Evolutionary conservation across 30 jellyfish, hydroid and myxozoan species (phyloP).

Genomic region (Rhopilema esculentum): DNA sequence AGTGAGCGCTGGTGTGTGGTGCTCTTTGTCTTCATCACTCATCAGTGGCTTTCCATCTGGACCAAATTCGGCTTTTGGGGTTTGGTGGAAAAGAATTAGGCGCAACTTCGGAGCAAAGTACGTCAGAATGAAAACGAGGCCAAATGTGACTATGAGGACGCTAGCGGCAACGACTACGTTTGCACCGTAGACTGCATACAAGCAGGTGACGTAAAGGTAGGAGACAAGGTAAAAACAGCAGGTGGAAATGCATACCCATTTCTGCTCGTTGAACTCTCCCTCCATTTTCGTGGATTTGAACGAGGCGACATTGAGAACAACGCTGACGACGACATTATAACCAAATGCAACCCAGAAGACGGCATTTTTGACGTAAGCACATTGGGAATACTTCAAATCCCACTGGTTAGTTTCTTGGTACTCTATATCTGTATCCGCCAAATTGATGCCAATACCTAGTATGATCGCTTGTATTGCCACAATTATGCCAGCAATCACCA

Average conservation of each 20-base stretch:
- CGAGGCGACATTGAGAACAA: slow-evolving; percentile 70
- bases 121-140: slow-evolving; percentile 59
- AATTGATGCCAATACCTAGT: slow-evolving; percentile 54
- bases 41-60: slow-evolving; percentile 70
- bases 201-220: slow-evolving; percentile 59
- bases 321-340: slow-evolving; percentile 72
- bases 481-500: slow-evolving; percentile 42
- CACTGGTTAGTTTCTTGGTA: slow-evolving; percentile 74
- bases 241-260: slow-evolving; percentile 75
- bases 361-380: slow-evolving; percentile 76
- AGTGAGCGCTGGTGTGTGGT: neutral
- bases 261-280: slow-evolving; percentile 79
- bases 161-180: slow-evolving; percentile 86
- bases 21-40: slow-evolving; percentile 42
- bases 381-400: slow-evolving; percentile 83
- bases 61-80: slow-evolving; percentile 53
- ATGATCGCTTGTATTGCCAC: slow-evolving; percentile 67
- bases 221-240: slow-evolving; percentile 74
- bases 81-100: slow-evolving; percentile 65
- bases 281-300: slow-evolving; percentile 78
- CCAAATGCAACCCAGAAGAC: slow-evolving; percentile 87
- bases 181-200: slow-evolving; percentile 67
- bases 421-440: slow-evolving; percentile 34
- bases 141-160: slow-evolving; percentile 71
- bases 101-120: slow-evolving; percentile 84